A percentile compares a stretch with the other conserved stretches of the same genome.
phyloP scores from a whole-genome alignment of 1,140 invertebrate species.

The Hyphantria cunea region DNA sequence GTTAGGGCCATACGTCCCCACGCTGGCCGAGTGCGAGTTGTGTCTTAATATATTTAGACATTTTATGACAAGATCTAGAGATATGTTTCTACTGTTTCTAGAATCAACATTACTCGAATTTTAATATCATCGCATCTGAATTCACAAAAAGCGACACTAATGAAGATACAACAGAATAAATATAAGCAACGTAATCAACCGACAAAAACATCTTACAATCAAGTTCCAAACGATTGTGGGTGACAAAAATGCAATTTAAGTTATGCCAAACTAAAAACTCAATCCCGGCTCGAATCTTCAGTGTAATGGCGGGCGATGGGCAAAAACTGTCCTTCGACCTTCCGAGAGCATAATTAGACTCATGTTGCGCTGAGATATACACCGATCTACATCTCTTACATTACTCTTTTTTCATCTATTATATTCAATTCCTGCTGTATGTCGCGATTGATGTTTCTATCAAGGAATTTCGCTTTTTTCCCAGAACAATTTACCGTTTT shows the following conservation, averaged over 20 bases:
- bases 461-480: slow-evolving; percentile 52
- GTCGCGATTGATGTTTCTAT: slow-evolving; percentile 56
- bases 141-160: slow-evolving; percentile 42
- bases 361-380: slow-evolving; percentile 48
- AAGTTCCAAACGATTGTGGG: slow-evolving; percentile 41
- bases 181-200: slow-evolving; percentile 49
- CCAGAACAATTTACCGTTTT: slow-evolving; percentile 49
- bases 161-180: slow-evolving; percentile 59
- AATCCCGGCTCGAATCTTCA: slow-evolving; percentile 53
- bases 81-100: slow-evolving; percentile 14
- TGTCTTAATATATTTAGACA: too few relatives aligned
- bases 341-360: slow-evolving; percentile 67
- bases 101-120: slow-evolving; percentile 41
- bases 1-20: too few relatives aligned
- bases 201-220: slow-evolving; percentile 47
- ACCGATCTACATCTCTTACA: slow-evolving; percentile 19
- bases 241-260: slow-evolving; percentile 78
- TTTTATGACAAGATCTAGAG: too few relatives aligned
- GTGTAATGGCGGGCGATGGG: slow-evolving; percentile 38
- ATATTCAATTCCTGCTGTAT: slow-evolving; percentile 36
- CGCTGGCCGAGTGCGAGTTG: too few relatives aligned
- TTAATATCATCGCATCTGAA: slow-evolving; percentile 39
- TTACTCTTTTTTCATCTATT: background rate
- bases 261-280: slow-evolving; percentile 68
- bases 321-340: slow-evolving; percentile 59